A percentile compares a stretch with the other conserved stretches of the same genome.
phyloP scores from a whole-genome alignment of 2,888 invertebrate species.

The Ceratothoa steindachneri region DNA sequence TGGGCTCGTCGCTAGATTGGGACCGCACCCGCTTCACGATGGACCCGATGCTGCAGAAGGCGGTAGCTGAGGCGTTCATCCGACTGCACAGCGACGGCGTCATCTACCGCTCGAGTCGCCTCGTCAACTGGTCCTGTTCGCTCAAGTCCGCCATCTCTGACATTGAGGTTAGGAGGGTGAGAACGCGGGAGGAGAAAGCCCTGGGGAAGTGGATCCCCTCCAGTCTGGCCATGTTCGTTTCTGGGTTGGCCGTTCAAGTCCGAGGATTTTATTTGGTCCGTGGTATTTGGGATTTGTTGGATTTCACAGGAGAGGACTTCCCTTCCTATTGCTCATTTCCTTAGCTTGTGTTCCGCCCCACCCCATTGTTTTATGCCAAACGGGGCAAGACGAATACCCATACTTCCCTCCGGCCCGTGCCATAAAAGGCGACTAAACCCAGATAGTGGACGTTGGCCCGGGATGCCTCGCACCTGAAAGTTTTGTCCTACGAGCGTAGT shows the following conservation, averaged over 20 bases:
- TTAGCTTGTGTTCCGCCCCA: too few species aligned
- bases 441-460: too few species aligned
- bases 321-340: too few species aligned
- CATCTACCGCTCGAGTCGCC: slow-evolving; percentile 86
- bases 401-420: too few species aligned
- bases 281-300: neutral
- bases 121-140: slow-evolving; percentile 98
- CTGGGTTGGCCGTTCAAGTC: neutral
- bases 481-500: too few species aligned
- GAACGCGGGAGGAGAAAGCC: neutral
- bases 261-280: neutral
- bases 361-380: too few species aligned
- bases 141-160: slow-evolving; percentile 97
- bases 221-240: neutral
- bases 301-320: too few species aligned
- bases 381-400: too few species aligned
- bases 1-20: slow-evolving; percentile 96
- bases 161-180: slow-evolving; percentile 70
- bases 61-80: slow-evolving; percentile 93
- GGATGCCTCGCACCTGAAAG: too few species aligned
- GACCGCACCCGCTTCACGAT: slow-evolving; percentile 89
- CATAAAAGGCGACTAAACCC: too few species aligned
- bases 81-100: slow-evolving; percentile 68
- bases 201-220: neutral
- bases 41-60: slow-evolving; percentile 80